A percentile compares a stretch with the other conserved stretches of the same genome.
Conservation (phyloP, 2,797 vertebrate species). For the Melanotaenia maccullochi region DNA sequence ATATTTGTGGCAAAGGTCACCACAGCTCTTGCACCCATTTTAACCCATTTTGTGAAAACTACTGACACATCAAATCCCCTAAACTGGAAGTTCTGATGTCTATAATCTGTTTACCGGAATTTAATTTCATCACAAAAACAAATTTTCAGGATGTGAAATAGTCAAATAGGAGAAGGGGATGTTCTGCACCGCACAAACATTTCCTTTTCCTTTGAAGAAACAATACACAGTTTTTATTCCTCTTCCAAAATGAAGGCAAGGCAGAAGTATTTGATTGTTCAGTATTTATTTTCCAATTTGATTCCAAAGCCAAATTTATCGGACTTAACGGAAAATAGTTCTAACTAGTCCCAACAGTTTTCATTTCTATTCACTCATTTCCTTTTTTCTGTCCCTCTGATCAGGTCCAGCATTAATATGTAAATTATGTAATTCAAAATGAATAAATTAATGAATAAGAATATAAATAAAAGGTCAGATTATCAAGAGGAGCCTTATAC, state of each 20-base stretch:
- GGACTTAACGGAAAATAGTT: no score
- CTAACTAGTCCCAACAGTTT: no score
- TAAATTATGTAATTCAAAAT: no score
- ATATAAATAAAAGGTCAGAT: no score
- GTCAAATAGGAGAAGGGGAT: constrained; percentile 15
- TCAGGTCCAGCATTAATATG: no score
- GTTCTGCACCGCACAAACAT: background rate
- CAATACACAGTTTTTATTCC: background rate
- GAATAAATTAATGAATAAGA: no score
- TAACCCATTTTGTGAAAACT: background rate
- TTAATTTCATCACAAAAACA: constrained; percentile 9
- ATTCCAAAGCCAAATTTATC: background rate
- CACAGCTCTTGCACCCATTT: background rate
- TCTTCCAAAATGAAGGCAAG: background rate
- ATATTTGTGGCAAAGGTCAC: constrained; percentile 13
- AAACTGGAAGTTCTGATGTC: background rate
- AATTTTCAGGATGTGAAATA: constrained; percentile 9
- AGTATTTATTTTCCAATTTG: background rate
- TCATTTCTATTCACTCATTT: no score
- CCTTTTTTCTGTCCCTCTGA: no score
- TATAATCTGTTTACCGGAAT: background rate
- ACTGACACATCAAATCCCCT: constrained; percentile 10
- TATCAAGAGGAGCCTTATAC: no score
- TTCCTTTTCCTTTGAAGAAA: background rate
- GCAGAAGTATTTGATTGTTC: background rate